phyloP scores from a whole-genome alignment of 2,113 vertebrate genomes.

The Ceyx margarethae region DNA sequence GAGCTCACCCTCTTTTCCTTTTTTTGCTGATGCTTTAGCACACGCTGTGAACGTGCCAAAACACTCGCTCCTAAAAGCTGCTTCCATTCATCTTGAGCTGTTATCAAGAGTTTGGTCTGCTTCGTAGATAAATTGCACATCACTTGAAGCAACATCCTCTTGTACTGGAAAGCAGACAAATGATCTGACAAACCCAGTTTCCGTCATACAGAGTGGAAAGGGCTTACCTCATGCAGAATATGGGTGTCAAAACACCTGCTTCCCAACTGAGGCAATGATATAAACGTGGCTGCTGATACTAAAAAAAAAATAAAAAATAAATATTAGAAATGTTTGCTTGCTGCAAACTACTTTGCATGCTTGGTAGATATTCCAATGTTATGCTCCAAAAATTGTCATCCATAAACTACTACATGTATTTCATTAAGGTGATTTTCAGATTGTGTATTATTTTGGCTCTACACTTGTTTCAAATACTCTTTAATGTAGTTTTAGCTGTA shows the following conservation, averaged over 20 bases:
- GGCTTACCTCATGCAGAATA: constrained; percentile 2
- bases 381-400: no score
- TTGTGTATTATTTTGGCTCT: not conserved
- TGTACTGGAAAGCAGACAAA: constrained; percentile 29
- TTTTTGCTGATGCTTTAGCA: not conserved
- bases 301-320: not conserved
- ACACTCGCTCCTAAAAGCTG: constrained; percentile 27
- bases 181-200: not conserved
- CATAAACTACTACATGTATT: not conserved
- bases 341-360: not conserved
- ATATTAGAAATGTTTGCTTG: not conserved
- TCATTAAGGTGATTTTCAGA: constrained; percentile 16
- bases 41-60: constrained; percentile 14
- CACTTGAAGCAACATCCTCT: not conserved
- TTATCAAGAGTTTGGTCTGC: constrained; percentile 21
- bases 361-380: not conserved
- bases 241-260: not conserved
- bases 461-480: not conserved
- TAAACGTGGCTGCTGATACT: not conserved
- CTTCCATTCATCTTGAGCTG: constrained; percentile 39
- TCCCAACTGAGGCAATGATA: not conserved
- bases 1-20: not conserved
- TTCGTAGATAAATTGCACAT: not conserved
- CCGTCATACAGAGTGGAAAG: not conserved
- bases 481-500: not conserved